Evolutionary conservation across 2,113 vertebrate species (phyloP).

Genomic region (Brienomyrus brachyistius): DNA sequence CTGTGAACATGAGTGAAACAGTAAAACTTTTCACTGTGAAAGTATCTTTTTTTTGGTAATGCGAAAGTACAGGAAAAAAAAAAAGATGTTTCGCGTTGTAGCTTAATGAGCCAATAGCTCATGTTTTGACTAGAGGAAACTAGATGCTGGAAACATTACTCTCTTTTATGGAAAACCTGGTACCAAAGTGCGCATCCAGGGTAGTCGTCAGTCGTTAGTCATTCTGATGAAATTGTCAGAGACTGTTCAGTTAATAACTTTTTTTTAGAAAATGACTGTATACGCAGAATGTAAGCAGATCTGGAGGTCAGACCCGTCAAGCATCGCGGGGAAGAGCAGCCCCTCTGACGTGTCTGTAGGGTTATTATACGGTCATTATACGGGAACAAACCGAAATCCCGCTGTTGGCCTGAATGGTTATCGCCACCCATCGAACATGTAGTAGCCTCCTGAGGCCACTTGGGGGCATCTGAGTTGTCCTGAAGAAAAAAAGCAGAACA

Average conservation of each 20-base stretch:
- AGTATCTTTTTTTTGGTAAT: not conserved
- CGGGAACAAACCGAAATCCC: too few species aligned
- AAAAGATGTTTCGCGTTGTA: not conserved
- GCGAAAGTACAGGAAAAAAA: not conserved
- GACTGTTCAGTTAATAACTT: not conserved
- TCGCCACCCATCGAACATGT: not conserved
- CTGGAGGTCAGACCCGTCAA: not conserved
- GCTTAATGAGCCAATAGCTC: not conserved
- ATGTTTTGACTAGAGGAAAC: not conserved
- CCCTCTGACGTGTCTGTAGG: not conserved
- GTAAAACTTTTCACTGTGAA: not conserved
- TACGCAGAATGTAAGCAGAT: not conserved
- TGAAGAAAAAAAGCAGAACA: not conserved
- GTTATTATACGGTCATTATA: too few species aligned
- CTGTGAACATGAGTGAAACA: not conserved
- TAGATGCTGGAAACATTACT: not conserved
- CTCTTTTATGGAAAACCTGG: not conserved
- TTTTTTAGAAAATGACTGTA: not conserved
- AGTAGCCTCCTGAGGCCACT: slow-evolving; percentile 14
- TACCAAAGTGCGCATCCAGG: not conserved
- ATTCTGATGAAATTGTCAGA: not conserved
- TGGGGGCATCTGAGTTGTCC: slow-evolving; percentile 19
- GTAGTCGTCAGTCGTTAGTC: not conserved
- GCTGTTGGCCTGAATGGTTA: not conserved
- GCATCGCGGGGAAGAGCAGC: not conserved